Conservation (phyloP, 2,113 vertebrate species). For the Equus przewalskii region DNA sequence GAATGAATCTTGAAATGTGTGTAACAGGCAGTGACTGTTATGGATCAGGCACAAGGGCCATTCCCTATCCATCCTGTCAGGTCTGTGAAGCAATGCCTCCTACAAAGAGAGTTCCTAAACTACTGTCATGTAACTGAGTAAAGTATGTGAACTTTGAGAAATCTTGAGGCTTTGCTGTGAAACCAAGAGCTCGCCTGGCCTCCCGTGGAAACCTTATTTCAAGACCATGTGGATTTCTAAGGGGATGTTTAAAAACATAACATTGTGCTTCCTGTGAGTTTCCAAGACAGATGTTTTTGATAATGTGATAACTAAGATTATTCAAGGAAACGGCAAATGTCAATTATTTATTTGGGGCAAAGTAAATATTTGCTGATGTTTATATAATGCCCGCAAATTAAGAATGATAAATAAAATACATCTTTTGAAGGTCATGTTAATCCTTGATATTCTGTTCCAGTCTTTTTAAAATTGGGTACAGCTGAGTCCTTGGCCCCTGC, state of each 20-base stretch:
- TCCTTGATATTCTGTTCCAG: neutral
- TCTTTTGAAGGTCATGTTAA: neutral
- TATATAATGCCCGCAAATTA: neutral
- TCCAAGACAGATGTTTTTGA: slow-evolving; percentile 7
- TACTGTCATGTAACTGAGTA: slow-evolving; percentile 93
- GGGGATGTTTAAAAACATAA: neutral
- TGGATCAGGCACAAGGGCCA: slow-evolving; percentile 99
- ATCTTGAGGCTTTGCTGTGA: slow-evolving; percentile 78
- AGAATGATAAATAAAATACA: neutral
- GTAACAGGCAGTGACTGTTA: slow-evolving; percentile 99
- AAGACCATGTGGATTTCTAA: neutral
- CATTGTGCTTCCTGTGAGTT: neutral
- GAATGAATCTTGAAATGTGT: slow-evolving; percentile 99
- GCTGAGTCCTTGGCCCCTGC: neutral
- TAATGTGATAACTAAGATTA: neutral
- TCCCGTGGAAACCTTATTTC: neutral
- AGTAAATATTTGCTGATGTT: slow-evolving; percentile 7
- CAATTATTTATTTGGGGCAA: neutral
- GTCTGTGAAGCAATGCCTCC: slow-evolving; percentile 91
- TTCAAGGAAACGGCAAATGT: slow-evolving; percentile 4
- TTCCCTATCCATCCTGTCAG: slow-evolving; percentile 93
- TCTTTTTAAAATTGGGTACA: neutral
- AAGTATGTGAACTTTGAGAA: slow-evolving; percentile 94
- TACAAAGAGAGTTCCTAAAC: slow-evolving; percentile 93
- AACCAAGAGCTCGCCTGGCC: slow-evolving; percentile 68